phyloP scores from a whole-genome alignment of 2,113 vertebrate species.

The Siphamia tubifer region DNA sequence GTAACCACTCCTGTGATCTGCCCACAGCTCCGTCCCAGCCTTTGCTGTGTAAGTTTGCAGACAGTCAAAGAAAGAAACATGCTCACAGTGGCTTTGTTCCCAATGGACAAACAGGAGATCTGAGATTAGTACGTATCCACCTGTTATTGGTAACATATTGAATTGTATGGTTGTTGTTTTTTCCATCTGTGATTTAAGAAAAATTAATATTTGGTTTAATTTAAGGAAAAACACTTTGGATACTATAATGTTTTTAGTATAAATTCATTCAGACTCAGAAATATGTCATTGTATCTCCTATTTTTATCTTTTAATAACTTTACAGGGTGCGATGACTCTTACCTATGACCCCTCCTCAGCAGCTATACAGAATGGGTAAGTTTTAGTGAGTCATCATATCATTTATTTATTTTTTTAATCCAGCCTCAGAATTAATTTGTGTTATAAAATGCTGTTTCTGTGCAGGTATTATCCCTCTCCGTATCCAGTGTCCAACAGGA shows the following conservation, averaged over 20 bases:
- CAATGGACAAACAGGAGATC: conserved; percentile 94
- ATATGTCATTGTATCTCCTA: no score
- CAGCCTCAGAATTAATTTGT: background rate
- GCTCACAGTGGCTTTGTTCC: conserved; percentile 94
- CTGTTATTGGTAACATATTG: no score
- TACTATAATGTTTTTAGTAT: no score
- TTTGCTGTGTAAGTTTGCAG: conserved; percentile 97
- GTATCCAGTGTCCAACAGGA: conserved; percentile 95
- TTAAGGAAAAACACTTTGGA: no score
- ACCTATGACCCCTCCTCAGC: conserved; percentile 95
- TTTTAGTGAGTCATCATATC: background rate
- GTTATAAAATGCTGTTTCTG: conserved; percentile 15
- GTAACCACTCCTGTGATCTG: background rate
- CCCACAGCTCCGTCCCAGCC: conserved; percentile 91
- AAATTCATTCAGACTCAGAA: no score
- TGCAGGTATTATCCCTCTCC: conserved; percentile 92
- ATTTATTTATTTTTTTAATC: background rate
- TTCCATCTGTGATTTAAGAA: no score
- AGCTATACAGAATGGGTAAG: conserved; percentile 96
- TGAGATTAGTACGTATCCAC: conserved; percentile 93
- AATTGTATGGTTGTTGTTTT: no score
- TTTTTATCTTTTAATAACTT: background rate
- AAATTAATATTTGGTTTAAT: no score
- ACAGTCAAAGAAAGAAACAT: conserved; percentile 97
- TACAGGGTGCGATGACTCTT: conserved; percentile 94